Evolutionary conservation across 2,888 invertebrate species (phyloP).

Genomic region (Melolontha melolontha): DNA sequence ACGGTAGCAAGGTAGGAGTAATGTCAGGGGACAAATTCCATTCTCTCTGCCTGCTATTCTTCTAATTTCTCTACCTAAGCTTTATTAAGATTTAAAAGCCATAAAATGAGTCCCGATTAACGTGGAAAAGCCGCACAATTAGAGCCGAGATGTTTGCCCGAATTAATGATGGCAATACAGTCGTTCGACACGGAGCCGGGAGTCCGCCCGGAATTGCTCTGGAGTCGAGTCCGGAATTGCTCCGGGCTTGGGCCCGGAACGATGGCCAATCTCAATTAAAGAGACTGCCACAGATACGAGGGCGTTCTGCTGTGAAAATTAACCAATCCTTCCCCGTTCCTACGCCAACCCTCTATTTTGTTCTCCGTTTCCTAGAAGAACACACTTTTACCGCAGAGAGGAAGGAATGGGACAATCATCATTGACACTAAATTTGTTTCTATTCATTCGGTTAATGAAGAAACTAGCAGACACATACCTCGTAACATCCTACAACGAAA

Average conservation of each 20-base stretch:
- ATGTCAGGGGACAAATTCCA: slow-evolving; percentile 1
- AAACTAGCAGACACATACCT: too few species aligned
- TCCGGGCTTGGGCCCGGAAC: slow-evolving; percentile 15
- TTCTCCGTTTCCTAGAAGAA: not conserved
- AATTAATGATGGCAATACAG: slow-evolving; percentile 23
- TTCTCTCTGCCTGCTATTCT: not conserved
- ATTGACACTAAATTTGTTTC: too few species aligned
- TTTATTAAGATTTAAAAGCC: slow-evolving; percentile 30
- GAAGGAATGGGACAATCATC: too few species aligned
- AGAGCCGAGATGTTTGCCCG: slow-evolving; percentile 17
- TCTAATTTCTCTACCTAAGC: slow-evolving; percentile 21
- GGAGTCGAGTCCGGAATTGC: slow-evolving; percentile 8
- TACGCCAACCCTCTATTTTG: not conserved
- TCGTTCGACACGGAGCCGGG: slow-evolving; percentile 7
- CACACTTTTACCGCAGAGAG: not conserved
- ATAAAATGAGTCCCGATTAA: slow-evolving; percentile 24
- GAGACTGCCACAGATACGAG: slow-evolving; percentile 15
- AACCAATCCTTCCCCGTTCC: not conserved
- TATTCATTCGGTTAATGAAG: too few species aligned
- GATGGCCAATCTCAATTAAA: slow-evolving; percentile 28
- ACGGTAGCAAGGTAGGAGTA: not conserved
- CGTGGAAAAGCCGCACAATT: slow-evolving; percentile 25
- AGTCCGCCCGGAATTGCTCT: slow-evolving; percentile 4
- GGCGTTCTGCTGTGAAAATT: slow-evolving; percentile 2
- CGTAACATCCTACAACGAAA: too few species aligned